These are phyloP conservation scores for Olivierus martensii DNA, from an alignment of 1,140 invertebrate species.

Conservation along the genomic window DNA sequence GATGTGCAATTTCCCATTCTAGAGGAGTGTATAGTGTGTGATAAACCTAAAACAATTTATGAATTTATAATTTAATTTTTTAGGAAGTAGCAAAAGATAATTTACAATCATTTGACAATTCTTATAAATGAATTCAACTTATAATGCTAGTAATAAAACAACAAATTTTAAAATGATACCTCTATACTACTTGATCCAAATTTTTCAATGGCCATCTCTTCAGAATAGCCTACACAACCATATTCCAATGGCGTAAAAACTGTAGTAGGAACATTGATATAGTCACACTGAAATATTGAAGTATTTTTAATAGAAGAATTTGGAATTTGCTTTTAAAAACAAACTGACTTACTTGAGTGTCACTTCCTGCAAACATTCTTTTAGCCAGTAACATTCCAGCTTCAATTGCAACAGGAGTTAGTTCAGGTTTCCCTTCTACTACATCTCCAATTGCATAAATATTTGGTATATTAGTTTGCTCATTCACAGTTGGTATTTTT, in stretches of 20 bases:
- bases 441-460: constrained; percentile 93
- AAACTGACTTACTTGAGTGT: constrained; percentile 18
- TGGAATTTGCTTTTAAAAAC: neutral
- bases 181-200: constrained; percentile 42
- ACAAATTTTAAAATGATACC: constrained; percentile 19
- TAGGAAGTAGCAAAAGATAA: too few relatives aligned
- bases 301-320: neutral
- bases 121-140: too few relatives aligned
- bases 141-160: too few relatives aligned
- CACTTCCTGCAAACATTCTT: constrained; percentile 26
- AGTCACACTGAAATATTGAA: constrained; percentile 15
- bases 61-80: too few relatives aligned
- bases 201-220: constrained; percentile 63
- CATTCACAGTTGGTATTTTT: too few relatives aligned
- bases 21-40: constrained; percentile 89
- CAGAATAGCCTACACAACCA: constrained; percentile 79
- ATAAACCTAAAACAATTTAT: constrained; percentile 50
- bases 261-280: constrained; percentile 77
- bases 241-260: constrained; percentile 96
- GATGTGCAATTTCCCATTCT: constrained; percentile 85
- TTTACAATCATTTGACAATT: too few relatives aligned
- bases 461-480: constrained; percentile 34
- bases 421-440: constrained; percentile 62
- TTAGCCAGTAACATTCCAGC: constrained; percentile 70
- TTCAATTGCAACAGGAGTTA: constrained; percentile 95